phyloP scores from a whole-genome alignment of 2,888 invertebrate genomes.

The Clivina fossor region DNA sequence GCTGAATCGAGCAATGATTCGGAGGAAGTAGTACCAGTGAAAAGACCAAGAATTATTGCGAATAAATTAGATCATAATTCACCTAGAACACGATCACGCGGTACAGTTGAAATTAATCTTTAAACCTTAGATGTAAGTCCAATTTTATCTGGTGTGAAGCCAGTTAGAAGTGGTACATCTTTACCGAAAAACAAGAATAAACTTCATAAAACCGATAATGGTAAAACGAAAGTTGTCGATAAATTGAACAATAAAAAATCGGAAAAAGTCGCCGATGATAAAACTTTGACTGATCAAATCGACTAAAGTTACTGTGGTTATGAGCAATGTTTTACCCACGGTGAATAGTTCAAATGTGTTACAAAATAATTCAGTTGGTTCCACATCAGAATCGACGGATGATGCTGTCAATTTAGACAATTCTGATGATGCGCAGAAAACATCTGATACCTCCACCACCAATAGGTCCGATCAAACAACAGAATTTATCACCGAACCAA shows the following conservation, averaged over 20 bases:
- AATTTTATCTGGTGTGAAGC: conserved; percentile 60
- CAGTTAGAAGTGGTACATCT: conserved; percentile 38
- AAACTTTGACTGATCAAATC: conserved; percentile 22
- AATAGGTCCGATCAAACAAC: too few relatives aligned
- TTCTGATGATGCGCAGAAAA: too few relatives aligned
- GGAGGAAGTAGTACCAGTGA: conserved; percentile 6
- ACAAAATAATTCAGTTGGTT: conserved; percentile 39
- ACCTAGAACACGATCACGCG: conserved; percentile 76
- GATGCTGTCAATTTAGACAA: conserved; percentile 15
- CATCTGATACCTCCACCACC: too few relatives aligned
- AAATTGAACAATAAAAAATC: conserved; percentile 33
- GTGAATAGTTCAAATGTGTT: conserved; percentile 12
- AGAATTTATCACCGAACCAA: too few relatives aligned
- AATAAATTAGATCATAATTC: conserved; percentile 51
- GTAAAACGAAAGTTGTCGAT: conserved; percentile 21
- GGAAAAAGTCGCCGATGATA: conserved; percentile 25
- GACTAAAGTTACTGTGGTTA: conserved; percentile 26
- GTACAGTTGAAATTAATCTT: conserved; percentile 79
- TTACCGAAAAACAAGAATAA: conserved; percentile 26
- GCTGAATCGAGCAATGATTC: conserved; percentile 12
- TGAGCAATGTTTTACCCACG: conserved; percentile 16
- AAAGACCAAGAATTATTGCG: conserved; percentile 36
- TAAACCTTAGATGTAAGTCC: conserved; percentile 78
- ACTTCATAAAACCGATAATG: conserved; percentile 26
- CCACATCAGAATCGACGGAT: conserved; percentile 20